These are phyloP conservation scores for Podocnemis expansa DNA, from an alignment of 2,113 vertebrate species.

Conservation along the genomic window DNA sequence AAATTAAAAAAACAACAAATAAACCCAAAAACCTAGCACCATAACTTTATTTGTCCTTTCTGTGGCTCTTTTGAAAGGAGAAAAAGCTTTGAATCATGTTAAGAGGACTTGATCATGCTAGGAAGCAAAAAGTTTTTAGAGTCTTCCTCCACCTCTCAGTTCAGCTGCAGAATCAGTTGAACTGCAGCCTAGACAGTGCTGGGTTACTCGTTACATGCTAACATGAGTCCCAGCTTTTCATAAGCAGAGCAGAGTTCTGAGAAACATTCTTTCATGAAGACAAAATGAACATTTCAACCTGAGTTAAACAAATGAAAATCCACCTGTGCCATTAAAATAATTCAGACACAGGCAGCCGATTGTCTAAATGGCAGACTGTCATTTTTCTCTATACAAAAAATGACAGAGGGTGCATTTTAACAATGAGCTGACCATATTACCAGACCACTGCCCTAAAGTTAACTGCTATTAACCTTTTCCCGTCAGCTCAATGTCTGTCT, in stretches of 20 bases:
- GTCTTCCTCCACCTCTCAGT: background rate
- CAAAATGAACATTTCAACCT: background rate
- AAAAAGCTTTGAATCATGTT: accelerated
- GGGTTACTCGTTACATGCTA: background rate
- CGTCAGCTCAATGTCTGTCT: conserved; percentile 30
- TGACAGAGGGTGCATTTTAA: background rate
- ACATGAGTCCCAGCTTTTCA: background rate
- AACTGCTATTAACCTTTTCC: conserved; percentile 43
- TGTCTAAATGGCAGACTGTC: background rate
- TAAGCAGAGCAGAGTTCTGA: background rate
- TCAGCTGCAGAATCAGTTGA: background rate
- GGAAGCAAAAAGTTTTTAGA: background rate
- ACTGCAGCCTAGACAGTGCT: background rate
- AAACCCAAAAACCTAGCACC: background rate
- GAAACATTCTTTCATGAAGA: accelerated
- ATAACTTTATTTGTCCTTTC: background rate
- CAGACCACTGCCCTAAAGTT: conserved; percentile 44
- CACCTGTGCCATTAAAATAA: background rate
- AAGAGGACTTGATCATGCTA: background rate
- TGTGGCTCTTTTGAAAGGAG: accelerated
- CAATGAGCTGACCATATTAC: conserved; percentile 56
- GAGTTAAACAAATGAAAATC: conserved; percentile 7
- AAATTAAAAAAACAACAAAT: no score
- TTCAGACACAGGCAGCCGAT: background rate
- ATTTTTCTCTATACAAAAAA: background rate